Evolutionary conservation across 1,140 invertebrate species (phyloP), one percentile per base, ranked within the genome.

Genomic region (Ceratina australensis): DNA sequence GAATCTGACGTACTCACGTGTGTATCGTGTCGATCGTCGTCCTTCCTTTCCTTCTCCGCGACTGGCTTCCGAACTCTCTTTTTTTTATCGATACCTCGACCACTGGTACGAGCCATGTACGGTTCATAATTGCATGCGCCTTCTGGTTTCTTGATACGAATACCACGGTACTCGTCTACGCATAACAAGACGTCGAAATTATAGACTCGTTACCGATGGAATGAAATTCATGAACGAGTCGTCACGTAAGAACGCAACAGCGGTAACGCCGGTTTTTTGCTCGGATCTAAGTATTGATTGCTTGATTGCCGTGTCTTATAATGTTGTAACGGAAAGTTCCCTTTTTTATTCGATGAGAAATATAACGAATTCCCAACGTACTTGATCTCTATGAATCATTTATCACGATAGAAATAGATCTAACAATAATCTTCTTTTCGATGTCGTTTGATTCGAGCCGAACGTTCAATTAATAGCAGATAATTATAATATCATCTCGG

Each of bases 1-100:
- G 77, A 79, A 79, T 79, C 72, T 47, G 68, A 78, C 67, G 66
- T 71, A 57, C 26, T 33, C 59, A 20, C 49, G 67, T 42, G 54
- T 59, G 59, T 61, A 61, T 61, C 57, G 28, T 49, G 66, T 52
- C 33, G 56, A 28, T 61, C 64, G 20, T 63, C n/a, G 10, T 33
- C 20, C 49, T n/a, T 54, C 50, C 20, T 16, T 22, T 15, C 16
- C 22, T 20, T 15, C 26, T 50, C 22, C 16, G 4, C 49, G 22
- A 5, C 33, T 20, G 18, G 15, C 20, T n/a, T 61, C 42, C 18
- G 59, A 18, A 2, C 33, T 26, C 18, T n/a, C n/a, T n/a, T n/a
- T 72, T 78, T 78, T 78, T 78, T 24, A 72, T 33, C 57, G 24
- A 10, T 12, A 16, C 26, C 33, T 22, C 57, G 75, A 15, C 16